Base-by-base conservation (phyloP, 1,140 invertebrate genomes). In the Heliconius melpomene region DNA sequence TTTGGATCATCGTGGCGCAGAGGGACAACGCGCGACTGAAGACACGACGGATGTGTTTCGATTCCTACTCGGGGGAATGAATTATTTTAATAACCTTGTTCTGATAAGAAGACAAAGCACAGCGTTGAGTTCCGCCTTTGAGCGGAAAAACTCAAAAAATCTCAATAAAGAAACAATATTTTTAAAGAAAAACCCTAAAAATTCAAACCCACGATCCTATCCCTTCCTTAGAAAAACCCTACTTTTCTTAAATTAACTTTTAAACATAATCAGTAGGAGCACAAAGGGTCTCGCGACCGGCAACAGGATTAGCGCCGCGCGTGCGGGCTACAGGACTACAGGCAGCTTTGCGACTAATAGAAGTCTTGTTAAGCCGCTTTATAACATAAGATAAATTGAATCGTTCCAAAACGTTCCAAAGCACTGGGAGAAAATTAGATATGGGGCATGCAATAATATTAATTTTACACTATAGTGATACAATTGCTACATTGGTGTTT, bases 371-470 rank as follows among this genome's bases (percentile, higher is more conserved):
- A 66, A 66, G 23, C 60, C 23, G 60, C 60, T 66, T 66, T 66
- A 66, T 29, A 29, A 66, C 60, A 66, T 29, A 66, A 66, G 60
- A 66, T 66, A 66, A 66, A 66, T 66, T 66, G 60, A 66, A 66
- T 66, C 60, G 60, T 29, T 66, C 3, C 13, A 29, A 66, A 66
- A 66, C 60, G 13, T 26, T 66, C 60, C n/a, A n/a, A 11, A 57
- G n/a, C 8, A n/a, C 9, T 11, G 16, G 18, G 18, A 52, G 60
- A 26, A 26, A 26, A 13, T 23, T 66, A 11, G 50, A 16, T 46
- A 46, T 46, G 13, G 13, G 11, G 16, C 13, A 46, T 46, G 13
- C 5, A 46, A 16, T 46, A 46, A 16, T 46, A 46, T 46, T 46
- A 16, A 16, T 16, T 46, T 46, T 16, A 13, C 13, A 46, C 13